These are phyloP conservation scores for Poicephalus gulielmi DNA, from an alignment of 2,113 vertebrate species.

Conservation along the genomic window DNA sequence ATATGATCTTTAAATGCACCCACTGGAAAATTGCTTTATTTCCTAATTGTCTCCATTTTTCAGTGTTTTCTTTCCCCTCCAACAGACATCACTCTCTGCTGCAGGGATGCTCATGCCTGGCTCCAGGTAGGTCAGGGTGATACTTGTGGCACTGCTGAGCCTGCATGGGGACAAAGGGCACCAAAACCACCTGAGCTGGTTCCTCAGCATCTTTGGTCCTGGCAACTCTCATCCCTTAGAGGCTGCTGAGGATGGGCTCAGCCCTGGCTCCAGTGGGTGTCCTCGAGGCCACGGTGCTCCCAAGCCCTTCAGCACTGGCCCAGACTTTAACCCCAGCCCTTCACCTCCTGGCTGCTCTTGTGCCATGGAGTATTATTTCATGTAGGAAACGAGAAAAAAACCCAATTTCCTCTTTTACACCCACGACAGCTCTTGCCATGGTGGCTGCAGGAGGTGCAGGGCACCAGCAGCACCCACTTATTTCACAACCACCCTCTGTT, in stretches of 20 bases:
- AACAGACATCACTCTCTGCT: accelerated
- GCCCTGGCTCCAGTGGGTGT: neutral
- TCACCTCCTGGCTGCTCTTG: neutral
- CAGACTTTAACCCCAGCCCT: accelerated
- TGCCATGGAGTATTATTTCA: accelerated
- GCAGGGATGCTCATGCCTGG: accelerated
- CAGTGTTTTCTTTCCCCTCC: accelerated
- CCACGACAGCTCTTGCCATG: accelerated
- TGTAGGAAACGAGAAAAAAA: neutral
- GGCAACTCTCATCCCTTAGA: neutral
- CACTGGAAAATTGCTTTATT: neutral
- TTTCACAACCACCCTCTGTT: neutral
- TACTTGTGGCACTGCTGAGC: neutral
- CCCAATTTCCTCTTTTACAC: neutral
- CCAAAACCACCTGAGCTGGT: accelerated
- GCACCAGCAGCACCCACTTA: accelerated
- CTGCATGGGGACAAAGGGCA: accelerated
- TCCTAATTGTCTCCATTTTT: neutral
- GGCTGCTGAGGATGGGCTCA: neutral
- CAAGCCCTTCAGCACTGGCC: neutral
- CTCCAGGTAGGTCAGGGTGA: accelerated
- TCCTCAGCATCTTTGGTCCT: neutral
- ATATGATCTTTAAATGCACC: neutral
- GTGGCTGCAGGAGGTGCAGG: neutral
- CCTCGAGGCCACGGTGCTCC: accelerated